phyloP scores from a whole-genome alignment of 1,140 invertebrate genomes.

The Aporrectodea caliginosa region DNA sequence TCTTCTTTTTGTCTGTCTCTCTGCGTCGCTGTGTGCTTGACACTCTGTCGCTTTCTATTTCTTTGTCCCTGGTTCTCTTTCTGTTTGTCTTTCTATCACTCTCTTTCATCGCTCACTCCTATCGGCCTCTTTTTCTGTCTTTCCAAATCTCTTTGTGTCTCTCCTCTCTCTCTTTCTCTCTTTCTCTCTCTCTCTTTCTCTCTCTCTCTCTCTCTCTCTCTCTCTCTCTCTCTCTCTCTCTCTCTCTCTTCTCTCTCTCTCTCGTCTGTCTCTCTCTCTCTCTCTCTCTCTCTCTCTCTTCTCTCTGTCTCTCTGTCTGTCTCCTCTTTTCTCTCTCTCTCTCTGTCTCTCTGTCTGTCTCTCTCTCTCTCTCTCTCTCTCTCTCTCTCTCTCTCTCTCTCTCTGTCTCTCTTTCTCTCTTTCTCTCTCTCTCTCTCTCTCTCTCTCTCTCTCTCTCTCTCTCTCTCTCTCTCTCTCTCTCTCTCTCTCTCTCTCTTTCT shows the following conservation, averaged over 20 bases:
- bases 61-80: background rate
- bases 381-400: background rate
- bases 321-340: background rate
- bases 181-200: background rate
- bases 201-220: constrained; percentile 1
- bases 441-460: background rate
- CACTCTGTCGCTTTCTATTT: background rate
- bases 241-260: background rate
- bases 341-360: background rate
- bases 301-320: background rate
- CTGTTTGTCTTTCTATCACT: background rate
- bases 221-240: background rate
- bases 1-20: background rate
- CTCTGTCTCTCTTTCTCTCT: background rate
- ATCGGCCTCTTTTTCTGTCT: background rate
- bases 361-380: background rate
- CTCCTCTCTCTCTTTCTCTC: background rate
- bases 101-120: too few relatives aligned
- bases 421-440: background rate
- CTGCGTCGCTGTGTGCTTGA: background rate
- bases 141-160: background rate
- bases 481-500: background rate
- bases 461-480: background rate
- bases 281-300: too few relatives aligned
- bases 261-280: too few relatives aligned